Evolutionary conservation across 2,797 vertebrate genomes (phyloP).

Genomic region (Florisuga fusca): DNA sequence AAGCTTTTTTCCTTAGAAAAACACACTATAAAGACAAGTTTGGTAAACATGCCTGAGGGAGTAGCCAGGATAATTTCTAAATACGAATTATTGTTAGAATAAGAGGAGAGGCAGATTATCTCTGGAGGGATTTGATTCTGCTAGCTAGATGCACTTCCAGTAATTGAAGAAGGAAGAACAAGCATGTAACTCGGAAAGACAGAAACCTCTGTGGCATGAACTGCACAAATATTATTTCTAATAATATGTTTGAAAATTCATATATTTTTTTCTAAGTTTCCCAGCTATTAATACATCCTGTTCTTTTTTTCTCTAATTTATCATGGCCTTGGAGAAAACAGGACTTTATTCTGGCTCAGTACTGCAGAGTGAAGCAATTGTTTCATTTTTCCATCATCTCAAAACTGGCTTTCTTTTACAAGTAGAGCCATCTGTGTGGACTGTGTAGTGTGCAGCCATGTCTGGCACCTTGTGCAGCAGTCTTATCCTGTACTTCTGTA

Average conservation of each 20-base stretch:
- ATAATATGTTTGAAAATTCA: background rate
- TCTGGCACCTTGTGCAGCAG: background rate
- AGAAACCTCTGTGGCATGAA: background rate
- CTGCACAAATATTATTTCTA: background rate
- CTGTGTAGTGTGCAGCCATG: background rate
- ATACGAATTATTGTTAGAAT: background rate
- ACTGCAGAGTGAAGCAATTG: background rate
- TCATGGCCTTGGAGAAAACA: background rate
- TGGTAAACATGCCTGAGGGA: background rate
- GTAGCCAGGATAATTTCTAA: background rate
- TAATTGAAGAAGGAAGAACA: background rate
- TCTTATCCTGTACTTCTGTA: background rate
- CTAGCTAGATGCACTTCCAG: background rate
- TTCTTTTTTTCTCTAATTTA: background rate
- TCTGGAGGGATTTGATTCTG: background rate
- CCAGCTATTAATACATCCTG: background rate
- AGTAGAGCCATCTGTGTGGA: background rate
- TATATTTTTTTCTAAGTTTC: background rate
- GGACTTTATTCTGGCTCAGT: background rate
- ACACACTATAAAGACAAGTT: background rate
- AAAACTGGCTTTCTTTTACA: background rate
- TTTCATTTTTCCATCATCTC: background rate
- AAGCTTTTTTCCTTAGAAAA: background rate
- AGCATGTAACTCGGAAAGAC: background rate
- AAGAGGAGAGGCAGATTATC: background rate